These are phyloP conservation scores for Montipora capitata DNA, from an alignment of 92 coral and sea anemone genomes.

Conservation along the genomic window DNA sequence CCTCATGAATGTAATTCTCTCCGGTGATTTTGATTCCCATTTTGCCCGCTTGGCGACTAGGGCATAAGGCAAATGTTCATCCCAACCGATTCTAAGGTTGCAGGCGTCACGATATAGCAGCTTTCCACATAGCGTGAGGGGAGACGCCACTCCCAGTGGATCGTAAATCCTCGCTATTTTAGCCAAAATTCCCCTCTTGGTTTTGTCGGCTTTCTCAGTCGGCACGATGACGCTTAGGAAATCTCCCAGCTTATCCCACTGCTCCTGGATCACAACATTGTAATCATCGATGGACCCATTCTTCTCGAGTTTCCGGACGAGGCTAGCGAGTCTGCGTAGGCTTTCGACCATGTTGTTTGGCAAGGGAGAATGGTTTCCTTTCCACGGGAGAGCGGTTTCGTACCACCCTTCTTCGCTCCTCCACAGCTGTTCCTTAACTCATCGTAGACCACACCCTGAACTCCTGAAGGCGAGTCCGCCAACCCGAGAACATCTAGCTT, in stretches of 20 bases:
- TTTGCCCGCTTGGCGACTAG: background rate
- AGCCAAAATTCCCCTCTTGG: too few relatives aligned
- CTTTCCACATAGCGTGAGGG: too few relatives aligned
- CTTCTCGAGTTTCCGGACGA: background rate
- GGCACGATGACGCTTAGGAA: background rate
- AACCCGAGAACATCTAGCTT: background rate
- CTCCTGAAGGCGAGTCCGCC: background rate
- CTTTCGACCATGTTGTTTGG: too few relatives aligned
- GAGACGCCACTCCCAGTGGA: too few relatives aligned
- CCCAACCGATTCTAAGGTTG: too few relatives aligned
- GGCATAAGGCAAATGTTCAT: too few relatives aligned
- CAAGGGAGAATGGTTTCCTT: too few relatives aligned
- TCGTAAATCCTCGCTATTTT: too few relatives aligned
- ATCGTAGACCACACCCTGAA: background rate
- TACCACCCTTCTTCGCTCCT: background rate
- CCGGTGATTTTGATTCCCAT: background rate
- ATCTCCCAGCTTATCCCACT: background rate
- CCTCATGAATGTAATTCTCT: background rate
- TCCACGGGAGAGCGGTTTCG: too few relatives aligned
- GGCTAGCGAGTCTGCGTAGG: background rate
- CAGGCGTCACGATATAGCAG: too few relatives aligned
- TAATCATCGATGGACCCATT: background rate
- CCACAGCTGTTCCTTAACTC: background rate
- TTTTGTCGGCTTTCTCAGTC: too few relatives aligned
- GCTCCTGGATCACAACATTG: background rate